Evolutionary conservation across 1,140 invertebrate genomes (phyloP), one percentile per base, ranked within the genome.

Genomic region (Argopecten irradians): DNA sequence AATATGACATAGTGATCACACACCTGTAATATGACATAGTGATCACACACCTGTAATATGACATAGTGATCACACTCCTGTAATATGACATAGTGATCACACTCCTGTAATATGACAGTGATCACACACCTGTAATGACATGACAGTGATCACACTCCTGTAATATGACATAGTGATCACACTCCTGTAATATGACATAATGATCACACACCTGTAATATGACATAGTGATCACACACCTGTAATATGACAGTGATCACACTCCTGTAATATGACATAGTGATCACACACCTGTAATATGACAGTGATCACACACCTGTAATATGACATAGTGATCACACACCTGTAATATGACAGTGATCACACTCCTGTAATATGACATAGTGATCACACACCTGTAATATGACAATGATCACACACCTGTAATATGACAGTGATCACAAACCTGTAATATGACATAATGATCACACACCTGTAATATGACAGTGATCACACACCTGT

Each of bases 71-170:
- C 14, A 71, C 28, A 5, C 5, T 28, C 1, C n/a, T 71, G 22
- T 0, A 87, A 28, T 35, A 22, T 39, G 2, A 34, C 16, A n/a
- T n/a, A n/a, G n/a, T 86, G 14, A 34, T 5, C 16, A 34, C 32
- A 33, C 16, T 32, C 96, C 97, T 93, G 97, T 96, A 93, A 71
- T 92, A 93, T 16, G 91, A 96, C 92, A n/a, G n/a, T n/a, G n/a
- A n/a, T n/a, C n/a, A n/a, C n/a, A n/a, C n/a, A n/a, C n/a, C n/a
- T n/a, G n/a, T n/a, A n/a, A n/a, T n/a, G n/a, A n/a, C n/a, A n/a
- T n/a, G n/a, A 97, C 97, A 28, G 96, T 96, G 5, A 96, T 91
- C 84, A 97, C 97, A 96, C 96, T 97, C 97, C 97, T 93, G 86
- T 0, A 89, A 87, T 13, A 39, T 16, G 55, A 71, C n/a, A n/a